These are phyloP conservation scores for Gymnoscopelus microlampas DNA, from an alignment of 2,797 vertebrate species.

Conservation along the genomic window DNA sequence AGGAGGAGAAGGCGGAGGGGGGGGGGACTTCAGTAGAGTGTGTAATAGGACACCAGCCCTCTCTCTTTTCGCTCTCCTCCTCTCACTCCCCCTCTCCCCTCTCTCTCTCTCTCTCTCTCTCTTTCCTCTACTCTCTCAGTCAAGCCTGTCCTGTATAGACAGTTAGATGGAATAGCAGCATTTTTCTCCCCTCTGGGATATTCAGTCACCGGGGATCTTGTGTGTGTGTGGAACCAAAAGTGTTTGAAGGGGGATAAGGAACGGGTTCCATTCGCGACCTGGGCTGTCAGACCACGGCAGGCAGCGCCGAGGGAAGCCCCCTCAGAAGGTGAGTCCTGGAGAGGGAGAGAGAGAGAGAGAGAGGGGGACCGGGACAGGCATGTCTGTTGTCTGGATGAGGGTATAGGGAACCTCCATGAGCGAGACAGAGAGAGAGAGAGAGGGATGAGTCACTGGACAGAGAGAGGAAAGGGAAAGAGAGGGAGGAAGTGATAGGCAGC, in stretches of 20 bases:
- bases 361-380: slow-evolving; percentile 59
- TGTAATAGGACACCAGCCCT: slow-evolving; percentile 84
- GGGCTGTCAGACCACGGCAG: slow-evolving; percentile 22
- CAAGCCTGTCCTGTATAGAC: slow-evolving; percentile 65
- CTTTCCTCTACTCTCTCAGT: slow-evolving; percentile 51
- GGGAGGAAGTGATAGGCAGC: slow-evolving; percentile 26
- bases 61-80: slow-evolving; percentile 59
- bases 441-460: slow-evolving; percentile 8
- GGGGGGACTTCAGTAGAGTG: slow-evolving; percentile 67
- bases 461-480: background rate
- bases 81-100: slow-evolving; percentile 28
- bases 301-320: slow-evolving; percentile 27
- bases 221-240: slow-evolving; percentile 51
- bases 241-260: slow-evolving; percentile 19
- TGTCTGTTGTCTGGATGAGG: background rate
- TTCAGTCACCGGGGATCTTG: slow-evolving; percentile 1
- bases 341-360: slow-evolving; percentile 41
- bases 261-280: slow-evolving; percentile 19
- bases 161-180: slow-evolving; percentile 74
- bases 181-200: slow-evolving; percentile 49
- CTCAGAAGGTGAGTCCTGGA: slow-evolving; percentile 63
- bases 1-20: slow-evolving; percentile 42
- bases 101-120: slow-evolving; percentile 38
- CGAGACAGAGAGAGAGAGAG: background rate
- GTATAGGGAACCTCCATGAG: background rate